Base-by-base conservation (phyloP, 2,113 vertebrate species). In the Psettodes erumei region DNA sequence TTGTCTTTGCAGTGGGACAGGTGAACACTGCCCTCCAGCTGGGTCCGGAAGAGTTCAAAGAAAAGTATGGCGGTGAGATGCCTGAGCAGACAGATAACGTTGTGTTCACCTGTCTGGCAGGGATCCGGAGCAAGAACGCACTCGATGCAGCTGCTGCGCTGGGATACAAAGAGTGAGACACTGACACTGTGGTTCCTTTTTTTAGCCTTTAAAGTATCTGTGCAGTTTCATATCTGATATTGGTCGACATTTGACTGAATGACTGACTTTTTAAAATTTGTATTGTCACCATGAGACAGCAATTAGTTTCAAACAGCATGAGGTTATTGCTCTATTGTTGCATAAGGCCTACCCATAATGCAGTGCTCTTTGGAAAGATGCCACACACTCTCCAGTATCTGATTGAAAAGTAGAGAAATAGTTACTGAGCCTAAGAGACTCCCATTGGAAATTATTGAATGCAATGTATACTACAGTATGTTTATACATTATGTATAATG, bases 81-180 rank as follows among this genome's bases (percentile, higher is more conserved):
- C 97, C 97, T 0, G 90, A 90, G 68, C 94, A 90, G 77, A 93
- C 91, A 0, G 95, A 96, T 63, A 93, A 79, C 32, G 47, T 99
- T 13, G 93, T 99, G 40, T 98, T 99, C 85, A 95, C 94, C 43
- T 99, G 97, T 87, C 88, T 96, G 83, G 94, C 94, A 12, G 97
- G 98, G 74, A 75, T 95, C 35, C 93, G 97, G 85, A 98, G 97
- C 91, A 94, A 94, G 87, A 91, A 64, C 23, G 96, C 97, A 13
- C 42, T 97, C 9, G 65, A 77, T 60, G 86, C 90, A 55, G 96
- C 96, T 23, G 1, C 10, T 0, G 94, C 94, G 50, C 87, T 99
- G 87, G 97, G 97, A 87, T 99, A 95, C 88, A 93, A 82, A 84
- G 95, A 94, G 98, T 98, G 43, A 90, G 93, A 67, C 11, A 12